phyloP scores from a whole-genome alignment of 2,888 invertebrate genomes.

The Drosophila nr. medialis region DNA sequence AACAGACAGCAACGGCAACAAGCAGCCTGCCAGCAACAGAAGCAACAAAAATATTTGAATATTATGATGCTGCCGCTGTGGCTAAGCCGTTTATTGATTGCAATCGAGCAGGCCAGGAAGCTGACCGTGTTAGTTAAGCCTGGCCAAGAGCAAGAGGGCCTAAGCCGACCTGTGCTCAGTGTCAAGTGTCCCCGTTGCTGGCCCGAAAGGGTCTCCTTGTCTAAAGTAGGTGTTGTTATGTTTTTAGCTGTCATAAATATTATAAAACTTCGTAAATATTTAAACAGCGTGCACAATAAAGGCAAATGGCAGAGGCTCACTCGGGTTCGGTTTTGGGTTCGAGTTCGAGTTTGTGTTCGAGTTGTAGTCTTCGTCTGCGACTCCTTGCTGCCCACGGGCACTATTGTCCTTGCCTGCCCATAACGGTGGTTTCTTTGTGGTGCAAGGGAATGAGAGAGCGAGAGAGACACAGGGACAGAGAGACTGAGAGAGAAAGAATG shows the following conservation, averaged over 20 bases:
- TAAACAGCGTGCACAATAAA: slow-evolving; percentile 77
- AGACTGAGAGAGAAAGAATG: background rate
- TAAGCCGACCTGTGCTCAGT: slow-evolving; percentile 52
- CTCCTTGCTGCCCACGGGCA: slow-evolving; percentile 13
- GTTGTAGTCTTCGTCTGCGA: slow-evolving; percentile 7
- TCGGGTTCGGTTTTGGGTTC: slow-evolving; percentile 22
- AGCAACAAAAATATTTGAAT: slow-evolving; percentile 58
- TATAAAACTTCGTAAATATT: slow-evolving; percentile 80
- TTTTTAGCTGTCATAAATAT: slow-evolving; percentile 80
- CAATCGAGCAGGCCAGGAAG: slow-evolving; percentile 61
- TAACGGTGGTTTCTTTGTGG: slow-evolving; percentile 56
- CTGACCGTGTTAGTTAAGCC: slow-evolving; percentile 48
- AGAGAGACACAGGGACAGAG: background rate
- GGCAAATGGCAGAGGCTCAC: slow-evolving; percentile 73
- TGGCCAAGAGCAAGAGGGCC: background rate
- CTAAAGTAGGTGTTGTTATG: slow-evolving; percentile 75
- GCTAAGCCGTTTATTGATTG: slow-evolving; percentile 80
- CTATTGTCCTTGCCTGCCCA: slow-evolving; percentile 55
- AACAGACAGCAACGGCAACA: slow-evolving; percentile 5
- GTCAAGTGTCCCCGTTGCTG: slow-evolving; percentile 67
- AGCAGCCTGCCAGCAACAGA: background rate
- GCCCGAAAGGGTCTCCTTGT: slow-evolving; percentile 34
- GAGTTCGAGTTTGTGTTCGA: background rate
- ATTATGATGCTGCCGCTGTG: slow-evolving; percentile 55
- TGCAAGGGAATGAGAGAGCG: background rate